Evolutionary conservation across 2,888 invertebrate genomes (phyloP), one percentile per base, ranked within the genome.

Genomic region (Chelonus formosanus): DNA sequence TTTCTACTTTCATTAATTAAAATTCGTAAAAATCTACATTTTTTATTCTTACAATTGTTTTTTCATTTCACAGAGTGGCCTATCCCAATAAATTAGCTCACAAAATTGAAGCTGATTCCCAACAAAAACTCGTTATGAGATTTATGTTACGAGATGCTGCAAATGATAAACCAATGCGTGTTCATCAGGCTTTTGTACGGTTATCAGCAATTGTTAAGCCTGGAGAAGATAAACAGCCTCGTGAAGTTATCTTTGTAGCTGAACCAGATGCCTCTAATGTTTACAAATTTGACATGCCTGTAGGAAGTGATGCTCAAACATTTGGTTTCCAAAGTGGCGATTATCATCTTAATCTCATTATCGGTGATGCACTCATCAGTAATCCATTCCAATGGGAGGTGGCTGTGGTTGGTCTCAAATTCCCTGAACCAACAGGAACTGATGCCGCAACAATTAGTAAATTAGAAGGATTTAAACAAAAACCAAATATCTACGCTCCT

Each of bases 231-330:
- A 86, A 86, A 61, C 87, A 87, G 0, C 86, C 88, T n/a, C 90
- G 91, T 68, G 98, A 98, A 86, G 93, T 96, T 57, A 91, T 97
- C 76, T 98, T 96, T 83, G 93, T 98, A 3, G 95, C 97, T 0
- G 97, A 98, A 81, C 91, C 92, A 3, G 97, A 97, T 80, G 86
- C 86, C 70, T 85, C 87, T 60, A 90, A 90, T 78, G 85, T 90
- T 0, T 97, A 98, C 84, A 95, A 94, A 85, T 92, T 97, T 71
- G 97, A 97, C 80, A 89, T 98, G 90, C 94, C 95, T 83, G 89
- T 97, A 54, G 92, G 91, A 53, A 88, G 90, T 50, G 90, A 94
- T 74, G 91, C 91, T 10, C 90, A 90, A 76, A 95, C 95, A 77
- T 90, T 98, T 77, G 89, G 89, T 65, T 87, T 89, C 72, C 85